These are phyloP conservation scores for Aegypius monachus DNA, from an alignment of 2,113 vertebrate genomes.

Conservation along the genomic window DNA sequence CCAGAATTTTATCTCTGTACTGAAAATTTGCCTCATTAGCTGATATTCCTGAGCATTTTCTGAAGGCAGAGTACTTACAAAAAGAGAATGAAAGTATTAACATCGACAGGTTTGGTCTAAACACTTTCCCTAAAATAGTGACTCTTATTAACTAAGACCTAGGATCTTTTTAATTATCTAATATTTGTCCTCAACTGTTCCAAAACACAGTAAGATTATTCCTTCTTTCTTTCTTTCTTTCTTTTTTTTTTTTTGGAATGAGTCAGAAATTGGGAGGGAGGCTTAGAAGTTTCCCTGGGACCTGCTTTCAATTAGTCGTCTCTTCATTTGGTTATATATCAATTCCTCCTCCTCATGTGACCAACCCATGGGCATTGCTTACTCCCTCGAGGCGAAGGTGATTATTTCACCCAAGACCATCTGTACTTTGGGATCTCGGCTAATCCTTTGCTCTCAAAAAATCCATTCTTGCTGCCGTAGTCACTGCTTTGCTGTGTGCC, in stretches of 20 bases:
- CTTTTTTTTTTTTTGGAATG: too few species aligned
- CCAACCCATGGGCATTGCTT: background rate
- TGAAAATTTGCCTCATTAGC: background rate
- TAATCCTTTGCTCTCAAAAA: constrained; percentile 53
- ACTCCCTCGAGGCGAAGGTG: background rate
- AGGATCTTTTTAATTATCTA: background rate
- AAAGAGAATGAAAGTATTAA: background rate
- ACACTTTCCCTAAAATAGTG: background rate
- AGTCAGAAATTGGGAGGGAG: background rate
- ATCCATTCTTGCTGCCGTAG: background rate
- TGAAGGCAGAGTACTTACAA: background rate
- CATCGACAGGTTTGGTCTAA: background rate
- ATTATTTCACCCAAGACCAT: constrained; percentile 51
- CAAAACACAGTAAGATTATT: background rate
- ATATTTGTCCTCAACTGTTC: background rate
- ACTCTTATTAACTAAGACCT: background rate
- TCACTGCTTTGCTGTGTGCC: background rate
- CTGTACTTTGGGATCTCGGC: constrained; percentile 12
- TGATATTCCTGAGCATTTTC: background rate
- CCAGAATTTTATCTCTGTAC: background rate
- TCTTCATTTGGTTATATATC: background rate
- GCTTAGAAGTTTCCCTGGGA: constrained; percentile 37
- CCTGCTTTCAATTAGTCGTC: background rate
- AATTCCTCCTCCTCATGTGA: background rate
- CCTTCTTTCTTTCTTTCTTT: background rate